These are phyloP conservation scores for Lucinisca nassula DNA, from an alignment of 2,888 invertebrate species.

Conservation along the genomic window DNA sequence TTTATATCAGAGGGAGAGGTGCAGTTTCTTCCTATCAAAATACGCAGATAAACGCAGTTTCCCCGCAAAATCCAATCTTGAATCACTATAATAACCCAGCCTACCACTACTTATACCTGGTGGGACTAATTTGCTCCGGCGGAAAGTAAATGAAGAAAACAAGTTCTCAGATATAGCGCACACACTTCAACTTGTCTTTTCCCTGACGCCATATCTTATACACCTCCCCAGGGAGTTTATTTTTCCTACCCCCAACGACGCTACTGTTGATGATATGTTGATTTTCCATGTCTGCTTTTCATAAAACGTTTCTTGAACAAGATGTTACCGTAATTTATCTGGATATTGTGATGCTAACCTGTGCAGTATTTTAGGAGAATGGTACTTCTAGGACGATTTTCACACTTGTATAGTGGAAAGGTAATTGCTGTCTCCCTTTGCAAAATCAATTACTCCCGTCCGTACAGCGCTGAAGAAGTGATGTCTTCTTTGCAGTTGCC, in stretches of 20 bases:
- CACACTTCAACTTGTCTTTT: slow-evolving; percentile 39
- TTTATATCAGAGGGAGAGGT: background rate
- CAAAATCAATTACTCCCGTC: too few relatives aligned
- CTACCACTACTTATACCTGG: slow-evolving; percentile 4
- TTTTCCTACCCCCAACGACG: slow-evolving; percentile 69
- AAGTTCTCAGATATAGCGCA: slow-evolving; percentile 20
- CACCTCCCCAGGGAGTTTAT: slow-evolving; percentile 5
- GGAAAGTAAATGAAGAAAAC: slow-evolving; percentile 18
- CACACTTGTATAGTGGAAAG: too few relatives aligned
- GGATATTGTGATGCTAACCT: too few relatives aligned
- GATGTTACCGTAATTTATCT: too few relatives aligned
- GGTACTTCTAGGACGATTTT: too few relatives aligned
- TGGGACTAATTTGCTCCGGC: slow-evolving; percentile 37
- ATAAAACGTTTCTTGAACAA: background rate
- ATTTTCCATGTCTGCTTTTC: background rate
- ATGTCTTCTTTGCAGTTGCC: too few relatives aligned
- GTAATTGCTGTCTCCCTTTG: too few relatives aligned
- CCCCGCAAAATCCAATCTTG: background rate
- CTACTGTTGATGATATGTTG: background rate
- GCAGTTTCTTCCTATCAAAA: background rate
- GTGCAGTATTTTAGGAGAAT: too few relatives aligned
- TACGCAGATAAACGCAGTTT: background rate
- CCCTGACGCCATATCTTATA: slow-evolving; percentile 43
- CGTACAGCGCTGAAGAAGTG: too few relatives aligned
- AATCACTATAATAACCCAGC: background rate